Conservation (phyloP, 2,797 vertebrate genomes). For the Spinus olivaceus region DNA sequence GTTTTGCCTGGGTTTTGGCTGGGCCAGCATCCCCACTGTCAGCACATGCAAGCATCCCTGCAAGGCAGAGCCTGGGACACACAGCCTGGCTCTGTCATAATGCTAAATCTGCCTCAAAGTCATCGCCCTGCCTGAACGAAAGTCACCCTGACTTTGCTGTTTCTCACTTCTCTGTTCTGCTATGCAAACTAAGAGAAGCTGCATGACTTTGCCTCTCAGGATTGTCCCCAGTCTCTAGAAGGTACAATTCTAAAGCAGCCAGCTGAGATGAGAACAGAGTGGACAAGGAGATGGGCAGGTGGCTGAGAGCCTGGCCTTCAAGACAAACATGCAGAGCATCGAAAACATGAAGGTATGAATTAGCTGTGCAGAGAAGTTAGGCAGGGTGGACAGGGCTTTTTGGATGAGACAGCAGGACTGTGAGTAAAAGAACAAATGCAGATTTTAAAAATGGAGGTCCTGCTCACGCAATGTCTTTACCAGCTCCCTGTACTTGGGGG, state of each 20-base stretch:
- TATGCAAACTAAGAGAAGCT: background rate
- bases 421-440: background rate
- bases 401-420: background rate
- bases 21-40: background rate
- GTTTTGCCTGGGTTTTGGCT: background rate
- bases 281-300: background rate
- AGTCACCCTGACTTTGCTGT: background rate
- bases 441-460: background rate
- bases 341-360: background rate
- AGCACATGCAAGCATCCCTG: background rate
- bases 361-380: background rate
- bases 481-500: rapidly evolving
- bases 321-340: background rate
- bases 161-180: background rate
- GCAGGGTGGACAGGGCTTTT: background rate
- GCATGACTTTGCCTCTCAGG: background rate
- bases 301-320: rapidly evolving
- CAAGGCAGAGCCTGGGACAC: background rate
- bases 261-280: background rate
- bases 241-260: background rate
- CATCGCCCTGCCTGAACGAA: background rate
- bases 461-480: background rate
- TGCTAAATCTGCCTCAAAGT: background rate
- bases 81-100: background rate
- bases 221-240: background rate